Evolutionary conservation across 2,888 invertebrate genomes (phyloP), one percentile per base, ranked within the genome.

Genomic region (Agrochola macilenta): DNA sequence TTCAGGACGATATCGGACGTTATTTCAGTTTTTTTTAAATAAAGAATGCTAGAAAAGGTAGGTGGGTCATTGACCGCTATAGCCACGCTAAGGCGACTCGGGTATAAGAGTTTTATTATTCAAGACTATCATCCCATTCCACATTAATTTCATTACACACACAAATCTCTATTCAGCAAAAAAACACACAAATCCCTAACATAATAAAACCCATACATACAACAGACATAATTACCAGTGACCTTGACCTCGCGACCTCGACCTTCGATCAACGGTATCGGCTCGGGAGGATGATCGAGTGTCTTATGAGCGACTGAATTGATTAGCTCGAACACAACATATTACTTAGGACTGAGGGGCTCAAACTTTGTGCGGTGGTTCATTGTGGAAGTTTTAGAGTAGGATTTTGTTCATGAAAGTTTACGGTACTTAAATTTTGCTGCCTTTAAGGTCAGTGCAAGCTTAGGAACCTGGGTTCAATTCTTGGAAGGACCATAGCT

Each of bases 311-410:
- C 75, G 63, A 64, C 74, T 83, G 86, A 80, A 86, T 88, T 83
- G 84, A 86, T 86, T 86, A 88, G 72, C 72, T 87, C 63, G 79
- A 69, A 84, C 83, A 84, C 72, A 83, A 83, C 83, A 86, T 86
- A 79, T 84, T 84, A 84, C 86, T 84, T 83, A 83, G 58, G 54
- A 43, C 79, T 57, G 54, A 23, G 60, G 30, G 5, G 14, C 72
- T 86, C 86, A 84, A 84, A 83, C 72, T 84, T 83, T 71, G 52
- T 78, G 60, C 20, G 26, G 35, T 5, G 63, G 49, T 52, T n/a
- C 60, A 78, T 65, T 78, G 79, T 69, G 5, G 11, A 66, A 83
- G 71, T 79, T 66, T 60, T 35, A 61, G 12, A 64, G 49, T 3
- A 7, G 11, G 52, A 46, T 64, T 78, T 66, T 43, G 76, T 58